phyloP scores from a whole-genome alignment of 2,113 vertebrate genomes.

The Octodon degus region DNA sequence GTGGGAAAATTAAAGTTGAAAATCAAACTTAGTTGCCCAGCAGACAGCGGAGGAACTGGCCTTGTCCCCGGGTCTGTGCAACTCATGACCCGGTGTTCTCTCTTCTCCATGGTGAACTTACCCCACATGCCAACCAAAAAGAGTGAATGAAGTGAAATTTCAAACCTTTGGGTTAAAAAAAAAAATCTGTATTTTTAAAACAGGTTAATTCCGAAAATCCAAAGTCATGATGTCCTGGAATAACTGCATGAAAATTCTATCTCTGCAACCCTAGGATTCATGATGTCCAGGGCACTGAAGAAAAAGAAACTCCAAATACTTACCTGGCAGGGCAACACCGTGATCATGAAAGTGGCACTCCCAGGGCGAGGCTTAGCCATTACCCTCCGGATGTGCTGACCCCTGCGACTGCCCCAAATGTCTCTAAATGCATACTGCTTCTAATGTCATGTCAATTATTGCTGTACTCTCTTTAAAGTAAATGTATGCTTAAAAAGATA shows the following conservation, averaged over 20 bases:
- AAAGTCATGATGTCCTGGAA: not conserved
- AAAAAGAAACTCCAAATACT: not conserved
- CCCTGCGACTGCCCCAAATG: no score
- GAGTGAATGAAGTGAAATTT: not conserved
- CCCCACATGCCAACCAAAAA: not conserved
- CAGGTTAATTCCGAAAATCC: not conserved
- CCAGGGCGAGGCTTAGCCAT: no score
- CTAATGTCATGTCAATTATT: no score
- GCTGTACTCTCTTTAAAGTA: no score
- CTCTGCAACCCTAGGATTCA: not conserved
- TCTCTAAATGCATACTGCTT: no score
- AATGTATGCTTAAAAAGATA: no score
- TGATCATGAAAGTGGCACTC: no score
- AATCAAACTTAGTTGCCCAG: accelerated
- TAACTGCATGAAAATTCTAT: no score
- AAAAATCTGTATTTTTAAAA: not conserved
- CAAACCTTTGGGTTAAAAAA: not conserved
- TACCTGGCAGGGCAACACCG: no score
- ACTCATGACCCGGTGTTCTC: not conserved
- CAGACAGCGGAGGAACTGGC: accelerated
- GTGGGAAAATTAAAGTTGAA: not conserved
- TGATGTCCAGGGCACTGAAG: no score
- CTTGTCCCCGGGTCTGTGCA: not conserved
- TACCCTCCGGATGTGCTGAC: no score
- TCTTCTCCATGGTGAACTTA: accelerated